phyloP scores from a whole-genome alignment of 2,797 vertebrate genomes.

The Anomalospiza imberbis region DNA sequence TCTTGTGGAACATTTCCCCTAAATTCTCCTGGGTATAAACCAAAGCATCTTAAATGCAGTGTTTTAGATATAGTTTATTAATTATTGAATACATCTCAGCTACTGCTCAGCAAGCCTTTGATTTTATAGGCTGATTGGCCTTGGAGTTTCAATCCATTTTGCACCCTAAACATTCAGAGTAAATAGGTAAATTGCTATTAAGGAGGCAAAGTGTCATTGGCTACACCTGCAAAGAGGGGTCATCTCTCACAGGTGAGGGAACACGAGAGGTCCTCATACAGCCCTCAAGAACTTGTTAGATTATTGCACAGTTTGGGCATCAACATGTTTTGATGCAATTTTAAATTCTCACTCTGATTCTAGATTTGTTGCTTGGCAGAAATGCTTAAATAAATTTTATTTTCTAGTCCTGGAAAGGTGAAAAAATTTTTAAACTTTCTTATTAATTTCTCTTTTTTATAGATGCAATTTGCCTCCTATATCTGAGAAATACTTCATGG shows the following conservation, averaged over 20 bases:
- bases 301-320: not conserved
- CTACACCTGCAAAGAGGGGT: not conserved
- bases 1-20: not conserved
- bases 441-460: slow-evolving; percentile 20
- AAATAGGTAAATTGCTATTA: not conserved
- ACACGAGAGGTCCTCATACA: not conserved
- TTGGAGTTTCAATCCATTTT: not conserved
- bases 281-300: not conserved
- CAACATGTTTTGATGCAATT: not conserved
- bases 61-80: not conserved
- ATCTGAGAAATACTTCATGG: slow-evolving; percentile 86
- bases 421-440: not conserved
- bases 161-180: not conserved
- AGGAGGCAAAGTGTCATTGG: not conserved
- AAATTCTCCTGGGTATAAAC: not conserved
- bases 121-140: not conserved
- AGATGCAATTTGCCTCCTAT: slow-evolving; percentile 98
- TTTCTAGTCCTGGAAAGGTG: not conserved
- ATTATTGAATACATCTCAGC: not conserved
- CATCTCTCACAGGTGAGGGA: not conserved
- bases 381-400: not conserved
- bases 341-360: not conserved
- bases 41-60: not conserved
- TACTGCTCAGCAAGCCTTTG: not conserved
- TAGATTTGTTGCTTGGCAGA: not conserved